Percentiles rank a stretch among this genome's conserved stretches.
These are phyloP conservation scores for Pluvialis apricaria DNA, from an alignment of 2,113 vertebrate genomes.

Conservation along the genomic window DNA sequence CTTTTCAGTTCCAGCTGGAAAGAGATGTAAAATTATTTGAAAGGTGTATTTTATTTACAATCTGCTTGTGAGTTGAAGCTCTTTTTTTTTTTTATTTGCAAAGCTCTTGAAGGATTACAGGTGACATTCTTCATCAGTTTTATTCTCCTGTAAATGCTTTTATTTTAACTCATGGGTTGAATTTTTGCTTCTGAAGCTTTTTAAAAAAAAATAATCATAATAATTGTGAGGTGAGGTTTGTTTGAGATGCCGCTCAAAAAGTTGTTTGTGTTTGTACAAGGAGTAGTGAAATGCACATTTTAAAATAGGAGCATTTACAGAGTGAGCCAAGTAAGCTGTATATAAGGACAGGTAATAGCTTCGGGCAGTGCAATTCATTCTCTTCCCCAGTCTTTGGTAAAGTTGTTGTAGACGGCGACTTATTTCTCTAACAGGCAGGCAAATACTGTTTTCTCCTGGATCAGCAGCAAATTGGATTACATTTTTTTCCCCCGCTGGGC, in stretches of 20 bases:
- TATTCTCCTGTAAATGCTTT: conserved; percentile 75
- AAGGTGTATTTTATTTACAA: conserved; percentile 68
- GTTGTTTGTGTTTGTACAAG: neutral
- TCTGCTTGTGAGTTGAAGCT: conserved; percentile 46
- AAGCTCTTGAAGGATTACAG: conserved; percentile 9
- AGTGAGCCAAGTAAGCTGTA: neutral
- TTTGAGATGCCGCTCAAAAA: neutral
- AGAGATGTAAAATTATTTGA: conserved; percentile 68
- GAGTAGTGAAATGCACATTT: neutral
- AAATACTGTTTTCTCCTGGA: neutral
- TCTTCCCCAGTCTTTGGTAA: neutral
- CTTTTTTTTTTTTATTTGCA: conserved; percentile 59
- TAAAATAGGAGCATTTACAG: neutral
- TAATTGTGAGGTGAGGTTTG: neutral
- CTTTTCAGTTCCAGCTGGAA: conserved; percentile 73
- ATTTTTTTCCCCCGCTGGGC: neutral
- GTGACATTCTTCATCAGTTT: conserved; percentile 15
- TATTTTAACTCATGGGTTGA: conserved; percentile 34
- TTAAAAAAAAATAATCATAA: neutral
- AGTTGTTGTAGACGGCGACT: neutral
- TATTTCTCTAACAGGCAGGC: neutral
- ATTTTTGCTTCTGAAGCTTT: neutral
- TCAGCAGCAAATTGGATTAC: neutral
- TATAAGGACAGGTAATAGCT: neutral
- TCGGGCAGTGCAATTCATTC: neutral